These are phyloP conservation scores for Ryuthela nishihirai DNA, from an alignment of 2,888 invertebrate genomes.

Conservation along the genomic window DNA sequence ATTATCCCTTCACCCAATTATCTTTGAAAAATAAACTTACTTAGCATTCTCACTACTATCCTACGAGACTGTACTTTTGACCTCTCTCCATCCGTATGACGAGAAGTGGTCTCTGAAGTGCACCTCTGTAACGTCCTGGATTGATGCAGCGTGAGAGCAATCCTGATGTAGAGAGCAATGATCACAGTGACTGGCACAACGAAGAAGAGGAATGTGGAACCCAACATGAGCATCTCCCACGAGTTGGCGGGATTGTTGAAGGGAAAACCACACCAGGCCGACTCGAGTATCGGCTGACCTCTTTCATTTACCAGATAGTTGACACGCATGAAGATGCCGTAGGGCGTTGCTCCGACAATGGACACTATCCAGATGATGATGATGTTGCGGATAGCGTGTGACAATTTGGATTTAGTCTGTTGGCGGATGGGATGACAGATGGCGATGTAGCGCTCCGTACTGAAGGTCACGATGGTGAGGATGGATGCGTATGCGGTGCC, in stretches of 20 bases:
- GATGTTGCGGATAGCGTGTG: conserved; percentile 50
- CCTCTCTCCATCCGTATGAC: conserved; percentile 45
- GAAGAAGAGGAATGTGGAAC: conserved; percentile 54
- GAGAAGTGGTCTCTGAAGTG: conserved; percentile 36
- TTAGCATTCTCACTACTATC: conserved; percentile 50
- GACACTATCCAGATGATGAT: conserved; percentile 52
- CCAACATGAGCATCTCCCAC: conserved; percentile 49
- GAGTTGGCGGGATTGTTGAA: conserved; percentile 46
- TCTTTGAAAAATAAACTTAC: conserved; percentile 43
- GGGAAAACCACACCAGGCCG: conserved; percentile 50
- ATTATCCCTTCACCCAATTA: too few species aligned
- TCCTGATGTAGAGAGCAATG: conserved; percentile 50
- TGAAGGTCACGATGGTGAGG: conserved; percentile 55
- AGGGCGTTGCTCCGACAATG: conserved; percentile 49
- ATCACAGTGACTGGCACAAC: conserved; percentile 53
- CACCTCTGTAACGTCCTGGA: conserved; percentile 42
- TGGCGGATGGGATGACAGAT: conserved; percentile 52
- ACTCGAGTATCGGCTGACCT: conserved; percentile 34
- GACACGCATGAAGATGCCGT: conserved; percentile 46
- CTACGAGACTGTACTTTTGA: conserved; percentile 48
- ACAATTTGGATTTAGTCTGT: conserved; percentile 46
- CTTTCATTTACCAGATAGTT: conserved; percentile 41
- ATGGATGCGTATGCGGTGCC: conserved; percentile 54
- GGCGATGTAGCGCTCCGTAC: conserved; percentile 50
- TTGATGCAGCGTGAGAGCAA: conserved; percentile 46